Base-by-base conservation (phyloP, 2,888 invertebrate species). In the Plagodis dolabraria region DNA sequence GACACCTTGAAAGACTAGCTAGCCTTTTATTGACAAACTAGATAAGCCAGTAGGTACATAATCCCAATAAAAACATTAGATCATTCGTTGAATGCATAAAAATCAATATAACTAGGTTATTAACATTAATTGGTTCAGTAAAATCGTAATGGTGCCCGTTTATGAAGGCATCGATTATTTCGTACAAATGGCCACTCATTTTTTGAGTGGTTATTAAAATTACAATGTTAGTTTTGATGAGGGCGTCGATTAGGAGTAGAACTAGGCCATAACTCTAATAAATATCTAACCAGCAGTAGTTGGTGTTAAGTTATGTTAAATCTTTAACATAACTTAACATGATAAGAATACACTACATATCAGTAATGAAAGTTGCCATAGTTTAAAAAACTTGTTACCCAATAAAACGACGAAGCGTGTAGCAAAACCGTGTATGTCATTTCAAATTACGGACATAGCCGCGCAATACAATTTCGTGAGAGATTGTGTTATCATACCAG, bases 161-260 rank as follows among this genome's bases (percentile, higher is more conserved):
- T 48, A 35, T 34, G 12, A 22, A 11, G 36, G 49, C 12, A 46
- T 9, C 22, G 22, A 42, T 12, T 50, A 59, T 54, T 59, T 47
- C 42, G 35, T 22, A 45, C 44, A 35, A 50, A 35, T 49, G 22
- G 47, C 10, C 10, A 40, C 10, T 40, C 10, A 10, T 40, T 5
- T 5, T 40, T n/a, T n/a, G 34, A 42, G 53, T 53, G 58, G 53
- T 42, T 52, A 40, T 35, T 59, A 50, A 49, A 53, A 44, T 49
- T 44, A 40, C 36, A 22, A 38, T 35, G 33, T 36, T 47, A 22
- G 22, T 45, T 48, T 42, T 42, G 47, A 53, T 54, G 53, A 45
- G 7, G 59, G 45, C 53, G 50, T 36, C 59, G 45, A 45, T 53
- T 46, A 35, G 53, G 33, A 49, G 59, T 2, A 0, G 7, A n/a